phyloP scores from a whole-genome alignment of 2,888 invertebrate species.

The Drosophila bunnanda region DNA sequence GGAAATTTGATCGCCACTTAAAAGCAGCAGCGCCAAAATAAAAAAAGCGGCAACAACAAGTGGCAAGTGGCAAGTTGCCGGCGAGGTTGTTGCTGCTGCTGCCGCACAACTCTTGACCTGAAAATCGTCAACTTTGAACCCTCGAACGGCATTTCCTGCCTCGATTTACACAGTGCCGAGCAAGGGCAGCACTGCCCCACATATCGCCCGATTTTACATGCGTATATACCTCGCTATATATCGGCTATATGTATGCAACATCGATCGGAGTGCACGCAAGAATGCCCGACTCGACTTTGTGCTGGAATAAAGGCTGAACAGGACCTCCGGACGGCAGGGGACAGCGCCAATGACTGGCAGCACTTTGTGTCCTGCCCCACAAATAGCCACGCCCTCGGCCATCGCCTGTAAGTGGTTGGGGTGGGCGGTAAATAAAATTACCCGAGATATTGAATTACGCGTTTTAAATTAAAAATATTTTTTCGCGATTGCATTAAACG shows the following conservation, averaged over 20 bases:
- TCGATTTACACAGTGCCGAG: conserved; percentile 68
- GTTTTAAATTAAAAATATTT: conserved; percentile 77
- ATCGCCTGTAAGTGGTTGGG: conserved; percentile 43
- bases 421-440: conserved; percentile 71
- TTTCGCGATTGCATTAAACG: conserved; percentile 76
- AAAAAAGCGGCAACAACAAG: conserved; percentile 62
- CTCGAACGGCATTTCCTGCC: conserved; percentile 71
- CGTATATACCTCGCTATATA: neutral
- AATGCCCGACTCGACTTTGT: conserved; percentile 33
- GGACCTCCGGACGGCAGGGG: conserved; percentile 46
- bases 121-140: conserved; percentile 69
- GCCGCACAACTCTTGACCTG: conserved; percentile 69
- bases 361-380: conserved; percentile 58
- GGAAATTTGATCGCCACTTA: conserved; percentile 77
- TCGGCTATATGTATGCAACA: conserved; percentile 21
- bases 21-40: conserved; percentile 42
- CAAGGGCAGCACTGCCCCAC: conserved; percentile 24
- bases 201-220: conserved; percentile 14
- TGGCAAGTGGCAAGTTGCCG: conserved; percentile 39
- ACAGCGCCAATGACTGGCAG: conserved; percentile 68
- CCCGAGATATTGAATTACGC: conserved; percentile 77
- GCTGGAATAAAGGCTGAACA: conserved; percentile 58
- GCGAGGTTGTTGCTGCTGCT: conserved; percentile 29
- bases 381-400: conserved; percentile 2
- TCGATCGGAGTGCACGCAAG: conserved; percentile 46